A percentile compares a stretch with the other conserved stretches of the same genome.
Evolutionary conservation across 2,113 vertebrate genomes (phyloP).

Genomic region (Pelobates fuscus): DNA sequence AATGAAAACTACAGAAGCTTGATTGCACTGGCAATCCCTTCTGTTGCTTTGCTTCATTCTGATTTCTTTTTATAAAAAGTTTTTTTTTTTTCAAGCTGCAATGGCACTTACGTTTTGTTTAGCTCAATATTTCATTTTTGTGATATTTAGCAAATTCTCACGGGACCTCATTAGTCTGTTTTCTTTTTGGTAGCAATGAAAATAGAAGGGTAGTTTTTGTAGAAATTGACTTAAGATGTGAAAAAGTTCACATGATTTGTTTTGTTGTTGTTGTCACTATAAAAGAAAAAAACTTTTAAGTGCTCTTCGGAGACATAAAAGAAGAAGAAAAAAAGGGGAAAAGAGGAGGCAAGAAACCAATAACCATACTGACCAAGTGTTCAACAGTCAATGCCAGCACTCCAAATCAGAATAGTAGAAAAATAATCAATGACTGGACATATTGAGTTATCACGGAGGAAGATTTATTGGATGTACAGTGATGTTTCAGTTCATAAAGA

Average conservation of each 20-base stretch:
- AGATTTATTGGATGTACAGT: too few species aligned
- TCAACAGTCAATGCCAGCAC: too few species aligned
- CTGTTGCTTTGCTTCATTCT: neutral
- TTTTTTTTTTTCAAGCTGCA: neutral
- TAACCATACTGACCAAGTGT: too few species aligned
- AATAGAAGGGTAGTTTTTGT: slow-evolving; percentile 13
- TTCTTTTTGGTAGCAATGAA: slow-evolving; percentile 22
- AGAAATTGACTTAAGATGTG: slow-evolving; percentile 8
- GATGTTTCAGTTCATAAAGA: too few species aligned
- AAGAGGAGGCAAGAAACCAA: too few species aligned
- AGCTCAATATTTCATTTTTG: slow-evolving; percentile 6
- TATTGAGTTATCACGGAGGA: too few species aligned
- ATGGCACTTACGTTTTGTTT: neutral
- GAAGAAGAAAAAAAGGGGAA: too few species aligned
- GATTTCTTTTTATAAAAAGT: neutral
- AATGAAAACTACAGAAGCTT: too few species aligned
- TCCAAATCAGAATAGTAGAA: too few species aligned
- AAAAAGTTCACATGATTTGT: neutral
- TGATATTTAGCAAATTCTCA: slow-evolving; percentile 19
- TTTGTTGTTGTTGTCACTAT: neutral
- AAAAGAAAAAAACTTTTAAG: slow-evolving; percentile 11
- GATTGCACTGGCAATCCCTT: neutral
- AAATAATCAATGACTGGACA: too few species aligned
- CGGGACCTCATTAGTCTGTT: slow-evolving; percentile 28
- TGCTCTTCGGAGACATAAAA: too few species aligned